Evolutionary conservation across 2,888 invertebrate species (phyloP).

Genomic region (Mesoligia furuncula): DNA sequence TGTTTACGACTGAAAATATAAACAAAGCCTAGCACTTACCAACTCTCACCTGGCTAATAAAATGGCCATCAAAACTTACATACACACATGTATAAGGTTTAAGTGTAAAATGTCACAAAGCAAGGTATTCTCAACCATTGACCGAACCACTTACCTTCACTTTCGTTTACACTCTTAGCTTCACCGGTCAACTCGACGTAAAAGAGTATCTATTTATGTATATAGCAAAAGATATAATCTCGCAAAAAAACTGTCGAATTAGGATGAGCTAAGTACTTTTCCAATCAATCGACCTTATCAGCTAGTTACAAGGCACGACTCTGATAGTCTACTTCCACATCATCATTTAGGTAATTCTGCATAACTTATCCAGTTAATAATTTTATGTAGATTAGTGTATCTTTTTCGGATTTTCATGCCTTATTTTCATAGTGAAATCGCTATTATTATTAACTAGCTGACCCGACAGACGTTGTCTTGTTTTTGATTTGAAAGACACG

Average conservation of each 20-base stretch:
- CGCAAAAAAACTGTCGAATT: background rate
- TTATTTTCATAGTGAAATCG: no score
- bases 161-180: background rate
- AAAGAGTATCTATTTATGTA: background rate
- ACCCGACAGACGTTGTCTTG: no score
- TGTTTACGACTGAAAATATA: background rate
- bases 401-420: background rate
- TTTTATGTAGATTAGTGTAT: background rate
- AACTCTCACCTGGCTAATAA: conserved; percentile 16
- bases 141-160: conserved; percentile 1
- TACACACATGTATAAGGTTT: background rate
- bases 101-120: background rate
- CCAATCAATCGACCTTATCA: background rate
- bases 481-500: no score
- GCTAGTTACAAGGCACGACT: background rate
- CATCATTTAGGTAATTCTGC: background rate
- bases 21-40: background rate
- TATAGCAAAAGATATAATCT: background rate
- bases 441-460: no score
- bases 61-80: conserved; percentile 29
- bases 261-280: background rate
- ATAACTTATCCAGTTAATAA: background rate
- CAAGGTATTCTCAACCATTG: background rate
- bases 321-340: no score
- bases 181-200: background rate